Evolutionary conservation across 2,113 vertebrate species (phyloP).

Genomic region (Alethe diademata): DNA sequence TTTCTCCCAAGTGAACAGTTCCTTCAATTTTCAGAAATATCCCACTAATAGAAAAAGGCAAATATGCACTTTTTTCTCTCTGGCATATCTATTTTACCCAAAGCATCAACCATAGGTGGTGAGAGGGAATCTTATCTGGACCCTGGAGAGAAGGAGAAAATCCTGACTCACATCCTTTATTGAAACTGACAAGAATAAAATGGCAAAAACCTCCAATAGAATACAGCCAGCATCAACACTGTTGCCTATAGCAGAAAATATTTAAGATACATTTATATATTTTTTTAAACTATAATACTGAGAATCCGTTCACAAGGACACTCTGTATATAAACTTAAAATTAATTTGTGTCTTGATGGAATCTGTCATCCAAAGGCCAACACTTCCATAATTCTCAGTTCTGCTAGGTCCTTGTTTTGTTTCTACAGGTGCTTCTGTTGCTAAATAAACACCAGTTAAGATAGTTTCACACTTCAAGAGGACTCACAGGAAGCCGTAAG

Average conservation of each 20-base stretch:
- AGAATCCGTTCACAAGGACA: not conserved
- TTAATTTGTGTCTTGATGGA: not conserved
- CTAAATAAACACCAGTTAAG: not conserved
- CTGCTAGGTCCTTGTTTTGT: not conserved
- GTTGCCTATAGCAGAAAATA: not conserved
- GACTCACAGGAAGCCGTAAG: not conserved
- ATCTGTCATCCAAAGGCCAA: not conserved
- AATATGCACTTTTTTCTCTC: not conserved
- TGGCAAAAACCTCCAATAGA: rapidly evolving
- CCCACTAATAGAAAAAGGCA: not conserved
- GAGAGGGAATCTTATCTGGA: not conserved
- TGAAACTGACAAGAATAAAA: not conserved
- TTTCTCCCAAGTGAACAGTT: not conserved
- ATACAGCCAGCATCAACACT: not conserved
- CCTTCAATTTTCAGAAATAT: not conserved
- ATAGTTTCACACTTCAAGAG: not conserved
- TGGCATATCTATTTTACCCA: not conserved
- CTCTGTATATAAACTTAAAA: not conserved
- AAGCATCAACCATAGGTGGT: not conserved
- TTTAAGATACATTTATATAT: not conserved
- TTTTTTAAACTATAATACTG: not conserved
- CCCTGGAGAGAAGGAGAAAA: not conserved
- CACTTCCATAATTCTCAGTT: not conserved
- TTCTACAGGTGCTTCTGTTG: not conserved
- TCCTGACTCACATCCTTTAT: not conserved